These are phyloP conservation scores for Corythoichthys intestinalis DNA, from an alignment of 2,113 vertebrate species.

Conservation along the genomic window DNA sequence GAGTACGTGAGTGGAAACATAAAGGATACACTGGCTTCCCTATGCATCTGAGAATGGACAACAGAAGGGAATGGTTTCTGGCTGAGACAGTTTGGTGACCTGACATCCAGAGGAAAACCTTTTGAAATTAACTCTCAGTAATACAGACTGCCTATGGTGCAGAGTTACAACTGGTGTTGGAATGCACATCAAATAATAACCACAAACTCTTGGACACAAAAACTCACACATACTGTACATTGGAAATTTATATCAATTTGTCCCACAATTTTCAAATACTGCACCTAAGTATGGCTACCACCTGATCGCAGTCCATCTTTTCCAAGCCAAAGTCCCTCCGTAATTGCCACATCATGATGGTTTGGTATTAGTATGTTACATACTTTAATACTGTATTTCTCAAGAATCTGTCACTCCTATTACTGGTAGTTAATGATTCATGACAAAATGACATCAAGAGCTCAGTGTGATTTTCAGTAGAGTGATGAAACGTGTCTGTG, in stretches of 20 bases:
- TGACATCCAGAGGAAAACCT: constrained; percentile 27
- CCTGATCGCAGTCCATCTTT: background rate
- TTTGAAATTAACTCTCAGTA: constrained; percentile 8
- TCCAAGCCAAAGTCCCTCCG: background rate
- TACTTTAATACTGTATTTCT: background rate
- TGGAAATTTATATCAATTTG: background rate
- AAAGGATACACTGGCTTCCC: constrained; percentile 42
- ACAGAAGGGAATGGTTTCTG: constrained; percentile 46
- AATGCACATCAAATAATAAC: constrained; percentile 47
- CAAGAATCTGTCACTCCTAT: background rate
- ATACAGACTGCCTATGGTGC: background rate
- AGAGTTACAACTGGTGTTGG: constrained; percentile 19
- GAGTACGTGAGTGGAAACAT: constrained; percentile 43
- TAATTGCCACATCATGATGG: background rate
- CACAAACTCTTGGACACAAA: constrained; percentile 16
- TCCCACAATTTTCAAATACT: background rate
- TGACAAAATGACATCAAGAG: constrained; percentile 21
- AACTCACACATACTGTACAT: background rate
- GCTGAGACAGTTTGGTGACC: constrained; percentile 21
- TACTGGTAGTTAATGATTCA: background rate
- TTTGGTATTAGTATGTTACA: background rate
- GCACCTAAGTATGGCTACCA: background rate
- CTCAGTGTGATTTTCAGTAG: background rate
- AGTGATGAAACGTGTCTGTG: constrained; percentile 37
- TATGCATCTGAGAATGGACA: constrained; percentile 33